Evolutionary conservation across 2,888 invertebrate species (phyloP), one percentile per base, ranked within the genome.

Genomic region (Caprella mutica): DNA sequence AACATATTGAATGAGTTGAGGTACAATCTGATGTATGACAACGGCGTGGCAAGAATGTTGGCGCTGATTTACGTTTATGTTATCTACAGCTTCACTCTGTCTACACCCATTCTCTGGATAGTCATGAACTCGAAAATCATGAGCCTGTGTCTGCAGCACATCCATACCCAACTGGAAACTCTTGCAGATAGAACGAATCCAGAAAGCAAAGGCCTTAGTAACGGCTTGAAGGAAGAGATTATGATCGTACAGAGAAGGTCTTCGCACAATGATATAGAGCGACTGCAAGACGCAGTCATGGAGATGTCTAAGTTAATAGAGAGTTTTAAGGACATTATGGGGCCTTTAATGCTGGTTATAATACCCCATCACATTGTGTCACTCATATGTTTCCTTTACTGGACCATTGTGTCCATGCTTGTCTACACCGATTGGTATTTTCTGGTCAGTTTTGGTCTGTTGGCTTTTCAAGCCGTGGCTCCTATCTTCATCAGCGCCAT

Each of bases 391-490:
- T 64, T 64, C 54, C 58, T 64, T 27, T 64, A 64, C 54, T 64
- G 64, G 60, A 64, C 64, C 6, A 52, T 60, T 5, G 64, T 64
- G 14, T 64, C 64, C 8, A 51, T 54, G 29, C 58, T 64, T 12
- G 64, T 60, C 44, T 60, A 64, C 51, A 43, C 56, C 1, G 64
- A 64, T 52, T 64, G 64, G 64, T 64, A 64, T 29, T 64, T 64
- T 38, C 64, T 60, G 2, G 40, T 64, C 12, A 64, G 64, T 42
- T 64, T 64, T 26, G 64, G 64, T 4, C 60, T 64, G 5, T 55
- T 64, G n/a, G 58, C 64, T 33, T 33, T 58, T 9, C 64, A 64
- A 35, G 64, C 64, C 44, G 60, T 64, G 44, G 58, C 56, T 4
- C 64, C 64, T 24, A 64, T 64, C 50, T 60, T 64, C 56, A 55